Conservation (phyloP, 2,888 invertebrate genomes). For the Andrena trimmerana region DNA sequence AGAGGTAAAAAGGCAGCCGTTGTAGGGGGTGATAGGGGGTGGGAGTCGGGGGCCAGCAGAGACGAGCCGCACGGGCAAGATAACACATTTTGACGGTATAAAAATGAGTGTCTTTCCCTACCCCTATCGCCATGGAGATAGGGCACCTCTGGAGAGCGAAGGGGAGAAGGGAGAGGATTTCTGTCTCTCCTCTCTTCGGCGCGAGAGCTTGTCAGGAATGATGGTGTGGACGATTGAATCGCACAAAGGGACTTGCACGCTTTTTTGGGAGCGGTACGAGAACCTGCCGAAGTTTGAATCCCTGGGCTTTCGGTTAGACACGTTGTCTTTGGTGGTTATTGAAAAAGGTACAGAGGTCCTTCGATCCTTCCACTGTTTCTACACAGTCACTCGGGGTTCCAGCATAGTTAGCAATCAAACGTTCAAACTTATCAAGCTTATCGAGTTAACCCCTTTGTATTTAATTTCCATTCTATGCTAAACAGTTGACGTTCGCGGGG, state of each 20-base stretch:
- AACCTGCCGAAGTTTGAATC: not conserved
- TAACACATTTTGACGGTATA: constrained; percentile 85
- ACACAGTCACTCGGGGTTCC: no score
- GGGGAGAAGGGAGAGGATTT: constrained; percentile 37
- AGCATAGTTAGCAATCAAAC: no score
- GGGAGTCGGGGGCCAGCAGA: constrained; percentile 63
- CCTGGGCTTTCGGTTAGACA: no score
- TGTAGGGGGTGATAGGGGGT: constrained; percentile 54
- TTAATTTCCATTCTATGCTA: no score
- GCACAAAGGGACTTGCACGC: constrained; percentile 46
- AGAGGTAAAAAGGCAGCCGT: constrained; percentile 43
- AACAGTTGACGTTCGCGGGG: no score
- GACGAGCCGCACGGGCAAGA: constrained; percentile 80
- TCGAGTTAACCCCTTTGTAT: no score
- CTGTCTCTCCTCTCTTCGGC: constrained; percentile 37
- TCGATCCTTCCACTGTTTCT: no score
- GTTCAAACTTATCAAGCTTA: no score
- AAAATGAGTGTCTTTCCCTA: constrained; percentile 85
- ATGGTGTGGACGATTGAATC: constrained; percentile 36
- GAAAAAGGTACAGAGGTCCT: no score
- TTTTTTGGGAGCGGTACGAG: constrained; percentile 60
- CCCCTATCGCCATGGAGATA: constrained; percentile 82
- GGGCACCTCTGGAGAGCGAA: constrained; percentile 76
- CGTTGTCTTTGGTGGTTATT: no score
- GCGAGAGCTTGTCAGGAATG: constrained; percentile 37